Evolutionary conservation across 1,140 invertebrate species (phyloP).

Genomic region (Helicoverpa armigera): DNA sequence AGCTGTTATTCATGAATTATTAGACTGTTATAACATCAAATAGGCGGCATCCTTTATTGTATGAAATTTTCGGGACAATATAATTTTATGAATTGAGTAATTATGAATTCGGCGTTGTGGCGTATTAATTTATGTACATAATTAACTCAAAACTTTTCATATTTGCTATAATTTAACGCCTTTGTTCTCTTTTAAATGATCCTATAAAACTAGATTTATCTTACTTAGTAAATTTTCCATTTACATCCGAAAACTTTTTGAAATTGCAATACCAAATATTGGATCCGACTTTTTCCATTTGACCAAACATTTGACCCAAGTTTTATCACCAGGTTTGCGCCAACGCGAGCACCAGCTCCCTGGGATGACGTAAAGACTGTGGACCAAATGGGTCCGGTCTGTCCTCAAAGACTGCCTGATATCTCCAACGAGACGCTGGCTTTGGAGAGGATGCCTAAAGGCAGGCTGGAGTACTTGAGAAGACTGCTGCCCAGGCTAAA

Average conservation of each 20-base stretch:
- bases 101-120: conserved; percentile 24
- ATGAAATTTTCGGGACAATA: conserved; percentile 22
- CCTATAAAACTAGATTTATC: not conserved
- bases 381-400: conserved; percentile 94
- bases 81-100: conserved; percentile 33
- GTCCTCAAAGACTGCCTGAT: conserved; percentile 95
- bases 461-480: conserved; percentile 94
- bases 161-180: conserved; percentile 33
- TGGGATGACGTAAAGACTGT: conserved; percentile 95
- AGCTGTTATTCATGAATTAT: not conserved
- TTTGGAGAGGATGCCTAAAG: conserved; percentile 94
- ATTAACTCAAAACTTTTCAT: conserved; percentile 37
- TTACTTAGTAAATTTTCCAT: not conserved
- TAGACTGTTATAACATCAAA: not conserved
- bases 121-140: conserved; percentile 39
- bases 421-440: conserved; percentile 94
- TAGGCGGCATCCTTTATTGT: conserved; percentile 12
- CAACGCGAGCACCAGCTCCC: conserved; percentile 94
- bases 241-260: too few species aligned
- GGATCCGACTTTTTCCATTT: not conserved
- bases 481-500: conserved; percentile 93
- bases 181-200: conserved; percentile 10
- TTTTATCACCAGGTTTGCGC: conserved; percentile 91
- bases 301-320: conserved; percentile 6
- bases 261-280: not conserved